A percentile compares a stretch with the other conserved stretches of the same genome.
Evolutionary conservation across 2,113 vertebrate species (phyloP).

Genomic region (Neogobius melanostomus): DNA sequence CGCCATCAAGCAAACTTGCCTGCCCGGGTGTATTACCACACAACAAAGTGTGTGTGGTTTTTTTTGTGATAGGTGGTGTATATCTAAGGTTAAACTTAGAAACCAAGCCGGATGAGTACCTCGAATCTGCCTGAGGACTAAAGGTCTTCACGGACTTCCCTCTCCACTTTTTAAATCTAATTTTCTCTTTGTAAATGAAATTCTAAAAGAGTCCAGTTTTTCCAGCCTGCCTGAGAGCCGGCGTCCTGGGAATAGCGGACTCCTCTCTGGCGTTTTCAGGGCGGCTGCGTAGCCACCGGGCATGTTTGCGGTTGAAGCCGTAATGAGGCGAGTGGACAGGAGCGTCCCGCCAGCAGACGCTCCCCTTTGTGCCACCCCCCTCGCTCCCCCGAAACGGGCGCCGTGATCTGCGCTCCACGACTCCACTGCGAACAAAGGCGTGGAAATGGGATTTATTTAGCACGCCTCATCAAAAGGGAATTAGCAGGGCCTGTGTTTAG

Average conservation of each 20-base stretch:
- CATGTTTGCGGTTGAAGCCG: slow-evolving; percentile 65
- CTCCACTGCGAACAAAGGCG: slow-evolving; percentile 82
- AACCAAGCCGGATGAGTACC: too few relatives aligned
- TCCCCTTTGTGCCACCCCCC: slow-evolving; percentile 70
- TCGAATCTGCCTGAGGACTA: too few relatives aligned
- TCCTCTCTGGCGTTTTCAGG: not conserved
- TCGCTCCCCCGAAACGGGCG: slow-evolving; percentile 83
- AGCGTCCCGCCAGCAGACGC: slow-evolving; percentile 64
- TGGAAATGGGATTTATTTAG: slow-evolving; percentile 90
- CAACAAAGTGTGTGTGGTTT: too few relatives aligned
- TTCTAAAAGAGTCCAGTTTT: not conserved
- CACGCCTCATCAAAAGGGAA: slow-evolving; percentile 87
- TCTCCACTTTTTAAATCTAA: not conserved
- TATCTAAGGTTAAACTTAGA: too few relatives aligned
- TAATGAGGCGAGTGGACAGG: slow-evolving; percentile 68
- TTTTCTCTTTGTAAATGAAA: not conserved
- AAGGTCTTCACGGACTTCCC: not conserved
- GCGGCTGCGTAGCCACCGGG: slow-evolving; percentile 38
- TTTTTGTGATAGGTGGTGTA: too few relatives aligned
- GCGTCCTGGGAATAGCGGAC: not conserved
- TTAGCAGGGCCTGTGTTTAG: slow-evolving; percentile 83
- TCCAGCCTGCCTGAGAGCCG: not conserved
- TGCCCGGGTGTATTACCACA: too few relatives aligned
- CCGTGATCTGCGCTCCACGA: slow-evolving; percentile 87
- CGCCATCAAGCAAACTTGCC: too few relatives aligned